Evolutionary conservation across 2,888 invertebrate genomes (phyloP), one percentile per base, ranked within the genome.

Genomic region (Bhutanitis thaidina): DNA sequence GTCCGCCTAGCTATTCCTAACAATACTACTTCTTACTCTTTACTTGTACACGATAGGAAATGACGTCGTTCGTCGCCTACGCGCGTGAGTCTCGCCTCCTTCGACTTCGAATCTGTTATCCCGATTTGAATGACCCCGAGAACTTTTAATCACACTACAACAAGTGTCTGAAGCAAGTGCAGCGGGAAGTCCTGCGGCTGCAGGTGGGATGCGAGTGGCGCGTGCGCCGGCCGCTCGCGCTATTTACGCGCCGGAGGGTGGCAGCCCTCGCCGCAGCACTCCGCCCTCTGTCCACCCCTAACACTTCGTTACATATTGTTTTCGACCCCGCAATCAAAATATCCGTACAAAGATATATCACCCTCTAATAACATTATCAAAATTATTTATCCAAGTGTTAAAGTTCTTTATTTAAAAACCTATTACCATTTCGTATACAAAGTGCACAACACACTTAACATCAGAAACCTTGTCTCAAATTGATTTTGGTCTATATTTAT

Each of bases 351-450:
- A 41, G 39, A 51, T 45, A 51, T 39, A 51, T 51, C 51, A 20
- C 51, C 46, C 46, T 41, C 46, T 41, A 41, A 51, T 46, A 46
- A 46, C 45, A 41, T 39, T 35, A 51, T 51, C 46, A 29, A 51
- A 41, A 46, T 51, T 51, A 41, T 51, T 51, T 51, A 46, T 46
- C 45, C 46, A 51, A 51, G 51, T 51, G 51, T 41, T 51, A 46
- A 45, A 46, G 46, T 46, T 36, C 34, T 32, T 40, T 41, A 37
- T 41, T 51, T 46, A 46, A 36, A 51, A 51, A 45, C 30, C 36
- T 51, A 46, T 51, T 51, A 45, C 14, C 38, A 35, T 43, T 43
- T 43, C 32, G 5, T n/a, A 13, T 30, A n/a, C 46, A 14, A 37
- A 7, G 1, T 5, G 20, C 20, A 20, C 5, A 20, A 2, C 2